Evolutionary conservation across 2,888 invertebrate species (phyloP), one percentile per base, ranked within the genome.

Genomic region (Meteorus colon): DNA sequence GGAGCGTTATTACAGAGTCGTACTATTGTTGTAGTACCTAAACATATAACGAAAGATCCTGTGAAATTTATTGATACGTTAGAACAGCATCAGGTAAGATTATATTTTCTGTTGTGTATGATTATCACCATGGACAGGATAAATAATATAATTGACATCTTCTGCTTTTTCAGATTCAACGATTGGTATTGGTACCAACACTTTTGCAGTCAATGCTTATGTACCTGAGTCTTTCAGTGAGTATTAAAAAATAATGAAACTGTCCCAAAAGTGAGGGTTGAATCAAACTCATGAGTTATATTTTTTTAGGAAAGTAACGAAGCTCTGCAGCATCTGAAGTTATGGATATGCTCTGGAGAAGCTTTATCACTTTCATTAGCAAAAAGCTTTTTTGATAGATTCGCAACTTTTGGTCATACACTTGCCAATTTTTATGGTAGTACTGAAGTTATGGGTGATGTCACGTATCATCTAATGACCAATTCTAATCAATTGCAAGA

Each of bases 401-500:
- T 96, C 80, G 91, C 92, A n/a, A 92, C 92, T 74, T 91, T 92
- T 12, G 89, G 91, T 1, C 94, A 94, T 78, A 91, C 92, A 19
- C 90, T 97, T 59, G 96, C 96, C 72, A 97, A 97, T 87, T 96
- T 97, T 86, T 97, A 97, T 84, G 97, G 97, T 0, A 96, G 96
- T 81, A 97, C 97, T 0, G 97, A 97, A 88, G 94, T 96, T 0
- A 96, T 97, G 95, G 97, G 96, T 0, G 97, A 97, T 86, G 96
- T 97, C 2, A 96, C 96, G 0, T 96, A 93, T 84, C 94, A 94
- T 82, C 91, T 94, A 0, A 91, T 96, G 82, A 92, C 92, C 76
- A 92, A 91, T 69, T 86, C 90, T 16, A 91, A 91, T 4, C 94
- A 95, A 80, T 84, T 96, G 76, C 91, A 92, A 78, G 88, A 91